phyloP scores from a whole-genome alignment of 2,888 invertebrate genomes.

The Ametastegia equiseti region DNA sequence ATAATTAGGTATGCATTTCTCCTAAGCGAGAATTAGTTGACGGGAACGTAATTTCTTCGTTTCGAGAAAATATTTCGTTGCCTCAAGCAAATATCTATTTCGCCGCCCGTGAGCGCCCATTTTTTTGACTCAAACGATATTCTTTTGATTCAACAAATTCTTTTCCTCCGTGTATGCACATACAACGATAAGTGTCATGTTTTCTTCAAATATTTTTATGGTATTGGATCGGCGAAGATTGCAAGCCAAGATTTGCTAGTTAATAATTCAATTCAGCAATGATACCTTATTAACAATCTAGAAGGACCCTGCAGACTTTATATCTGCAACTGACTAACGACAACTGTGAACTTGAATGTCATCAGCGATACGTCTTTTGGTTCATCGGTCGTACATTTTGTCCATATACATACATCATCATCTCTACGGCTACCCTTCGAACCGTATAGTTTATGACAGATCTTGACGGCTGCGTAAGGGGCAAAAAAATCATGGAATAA shows the following conservation, averaged over 20 bases:
- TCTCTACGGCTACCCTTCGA: background rate
- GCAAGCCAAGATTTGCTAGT: background rate
- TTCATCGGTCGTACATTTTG: background rate
- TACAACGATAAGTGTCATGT: background rate
- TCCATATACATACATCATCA: background rate
- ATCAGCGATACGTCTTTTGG: background rate
- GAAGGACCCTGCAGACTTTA: background rate
- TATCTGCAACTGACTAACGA: background rate
- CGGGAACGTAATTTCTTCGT: no score
- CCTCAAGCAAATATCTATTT: no score
- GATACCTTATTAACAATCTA: background rate
- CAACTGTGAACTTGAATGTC: background rate
- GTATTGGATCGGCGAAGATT: background rate
- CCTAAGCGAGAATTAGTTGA: no score
- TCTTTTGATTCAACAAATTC: no score
- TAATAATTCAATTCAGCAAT: background rate
- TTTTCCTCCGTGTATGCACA: no score
- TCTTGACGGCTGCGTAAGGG: slow-evolving; percentile 3
- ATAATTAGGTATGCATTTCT: no score
- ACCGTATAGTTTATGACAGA: slow-evolving; percentile 38
- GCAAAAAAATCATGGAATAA: slow-evolving; percentile 21
- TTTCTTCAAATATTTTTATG: background rate
- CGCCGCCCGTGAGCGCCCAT: no score
- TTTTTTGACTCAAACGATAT: no score
- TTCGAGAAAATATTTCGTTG: no score